Evolutionary conservation across 2,888 invertebrate species (phyloP).

Genomic region (Clepsis dumicolana): DNA sequence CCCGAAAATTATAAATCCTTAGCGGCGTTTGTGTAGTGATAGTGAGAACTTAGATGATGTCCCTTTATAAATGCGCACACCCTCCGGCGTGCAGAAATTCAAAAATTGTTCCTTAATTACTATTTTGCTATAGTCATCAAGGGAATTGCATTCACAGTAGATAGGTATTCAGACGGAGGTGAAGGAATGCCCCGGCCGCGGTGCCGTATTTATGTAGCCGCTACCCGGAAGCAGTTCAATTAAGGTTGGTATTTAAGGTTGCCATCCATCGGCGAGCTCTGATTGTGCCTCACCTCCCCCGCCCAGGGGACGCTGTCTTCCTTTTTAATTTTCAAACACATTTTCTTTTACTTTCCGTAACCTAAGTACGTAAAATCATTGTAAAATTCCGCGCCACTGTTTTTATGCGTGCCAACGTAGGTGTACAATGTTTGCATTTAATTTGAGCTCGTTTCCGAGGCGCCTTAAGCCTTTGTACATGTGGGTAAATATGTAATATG

Average conservation of each 20-base stretch:
- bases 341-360: conserved; percentile 71
- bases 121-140: conserved; percentile 44
- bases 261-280: conserved; percentile 77
- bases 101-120: conserved; percentile 38
- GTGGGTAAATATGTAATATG: conserved; percentile 43
- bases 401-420: conserved; percentile 35
- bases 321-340: conserved; percentile 84
- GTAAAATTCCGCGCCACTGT: conserved; percentile 28
- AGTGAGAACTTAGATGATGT: background rate
- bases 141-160: conserved; percentile 42
- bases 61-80: conserved; percentile 11
- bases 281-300: conserved; percentile 74
- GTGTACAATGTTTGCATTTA: conserved; percentile 43
- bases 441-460: conserved; percentile 40
- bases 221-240: conserved; percentile 83
- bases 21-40: background rate
- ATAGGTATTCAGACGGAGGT: conserved; percentile 63
- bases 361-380: conserved; percentile 40
- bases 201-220: conserved; percentile 79
- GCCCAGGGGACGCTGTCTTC: conserved; percentile 70
- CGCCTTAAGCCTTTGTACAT: conserved; percentile 41
- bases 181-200: conserved; percentile 75
- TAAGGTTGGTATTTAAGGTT: conserved; percentile 85
- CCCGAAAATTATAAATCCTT: background rate
- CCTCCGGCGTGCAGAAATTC: conserved; percentile 29